A percentile compares a stretch with the other conserved stretches of the same genome.
phyloP scores from a whole-genome alignment of 1,140 invertebrate genomes.

The Elysia chlorotica region DNA sequence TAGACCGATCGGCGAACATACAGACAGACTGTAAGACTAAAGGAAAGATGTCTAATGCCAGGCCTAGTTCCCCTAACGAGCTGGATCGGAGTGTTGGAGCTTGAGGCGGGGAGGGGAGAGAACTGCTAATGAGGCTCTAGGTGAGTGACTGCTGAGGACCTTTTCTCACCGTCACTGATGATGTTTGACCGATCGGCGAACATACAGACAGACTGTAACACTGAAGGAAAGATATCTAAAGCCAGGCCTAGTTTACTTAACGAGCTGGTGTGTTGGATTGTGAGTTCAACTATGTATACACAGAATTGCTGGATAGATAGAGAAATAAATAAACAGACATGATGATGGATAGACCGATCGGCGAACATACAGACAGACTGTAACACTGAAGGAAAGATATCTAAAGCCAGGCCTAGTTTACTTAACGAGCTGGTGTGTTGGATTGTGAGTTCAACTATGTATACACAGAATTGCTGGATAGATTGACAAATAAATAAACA shows the following conservation, averaged over 20 bases:
- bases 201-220: slow-evolving; percentile 8
- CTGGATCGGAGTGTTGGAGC: too few relatives aligned
- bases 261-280: neutral
- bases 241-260: neutral
- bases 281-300: neutral
- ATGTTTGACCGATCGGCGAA: too few relatives aligned
- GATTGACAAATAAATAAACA: slow-evolving; percentile 10
- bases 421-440: neutral
- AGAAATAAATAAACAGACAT: slow-evolving; percentile 8
- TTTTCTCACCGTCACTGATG: too few relatives aligned
- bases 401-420: neutral
- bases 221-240: neutral
- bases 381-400: slow-evolving; percentile 1
- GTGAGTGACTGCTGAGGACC: too few relatives aligned
- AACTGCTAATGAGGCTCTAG: too few relatives aligned
- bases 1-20: too few relatives aligned
- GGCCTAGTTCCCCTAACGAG: too few relatives aligned
- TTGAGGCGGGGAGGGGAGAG: too few relatives aligned
- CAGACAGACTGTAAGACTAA: too few relatives aligned
- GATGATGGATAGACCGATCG: slow-evolving; percentile 5
- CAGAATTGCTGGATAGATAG: slow-evolving; percentile 1
- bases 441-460: neutral
- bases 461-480: neutral
- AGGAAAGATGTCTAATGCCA: too few relatives aligned
- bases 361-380: slow-evolving; percentile 8